These are phyloP conservation scores for Sarcophaga variegata DNA, from an alignment of 2,888 invertebrate species.

Conservation along the genomic window DNA sequence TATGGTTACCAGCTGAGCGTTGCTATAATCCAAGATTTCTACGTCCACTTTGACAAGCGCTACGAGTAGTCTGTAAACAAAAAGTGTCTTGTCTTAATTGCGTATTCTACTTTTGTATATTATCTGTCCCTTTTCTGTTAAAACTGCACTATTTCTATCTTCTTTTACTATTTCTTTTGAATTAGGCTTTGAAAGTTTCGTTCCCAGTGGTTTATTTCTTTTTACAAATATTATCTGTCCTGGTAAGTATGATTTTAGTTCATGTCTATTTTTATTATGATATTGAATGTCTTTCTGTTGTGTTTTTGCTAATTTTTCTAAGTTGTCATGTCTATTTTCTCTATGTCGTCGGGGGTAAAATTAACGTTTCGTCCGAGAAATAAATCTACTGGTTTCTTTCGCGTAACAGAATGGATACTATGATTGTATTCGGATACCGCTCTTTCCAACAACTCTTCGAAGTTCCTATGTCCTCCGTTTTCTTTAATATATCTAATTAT, in stretches of 20 bases:
- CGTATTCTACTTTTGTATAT: constrained; percentile 62
- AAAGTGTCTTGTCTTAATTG: constrained; percentile 39
- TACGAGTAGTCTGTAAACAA: constrained; percentile 20
- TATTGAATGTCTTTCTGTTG: too few relatives aligned
- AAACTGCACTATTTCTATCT: constrained; percentile 48
- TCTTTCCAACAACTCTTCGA: neutral
- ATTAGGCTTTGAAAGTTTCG: neutral
- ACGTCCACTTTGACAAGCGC: constrained; percentile 26
- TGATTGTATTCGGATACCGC: neutral
- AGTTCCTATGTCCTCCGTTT: constrained; percentile 5
- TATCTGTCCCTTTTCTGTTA: constrained; percentile 48
- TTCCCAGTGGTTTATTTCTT: neutral
- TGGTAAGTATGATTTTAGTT: neutral
- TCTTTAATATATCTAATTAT: too few relatives aligned
- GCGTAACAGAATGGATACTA: neutral
- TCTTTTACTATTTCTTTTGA: constrained; percentile 47
- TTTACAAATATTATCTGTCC: constrained; percentile 6
- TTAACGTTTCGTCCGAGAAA: neutral
- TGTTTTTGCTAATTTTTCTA: neutral
- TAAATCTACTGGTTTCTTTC: neutral
- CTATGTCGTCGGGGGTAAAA: neutral
- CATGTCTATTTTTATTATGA: neutral
- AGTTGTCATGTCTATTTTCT: neutral
- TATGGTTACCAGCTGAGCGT: constrained; percentile 49
- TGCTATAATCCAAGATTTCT: constrained; percentile 63